phyloP scores from a whole-genome alignment of 2,113 vertebrate species.

The Suncus etruscus region DNA sequence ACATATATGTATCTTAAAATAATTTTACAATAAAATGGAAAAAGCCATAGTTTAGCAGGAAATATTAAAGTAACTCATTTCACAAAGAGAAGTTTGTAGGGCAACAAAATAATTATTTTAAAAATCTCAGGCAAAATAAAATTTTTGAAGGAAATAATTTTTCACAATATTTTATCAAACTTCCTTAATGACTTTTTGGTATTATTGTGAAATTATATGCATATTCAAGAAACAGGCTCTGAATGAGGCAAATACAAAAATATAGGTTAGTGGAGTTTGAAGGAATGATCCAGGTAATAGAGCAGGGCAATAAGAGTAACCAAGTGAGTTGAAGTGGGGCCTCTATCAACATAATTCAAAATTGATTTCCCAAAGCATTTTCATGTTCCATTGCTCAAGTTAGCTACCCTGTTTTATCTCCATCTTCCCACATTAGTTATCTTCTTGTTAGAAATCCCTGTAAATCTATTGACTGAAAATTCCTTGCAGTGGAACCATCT shows the following conservation, averaged over 20 bases:
- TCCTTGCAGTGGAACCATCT: constrained; percentile 5
- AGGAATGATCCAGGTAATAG: constrained; percentile 10
- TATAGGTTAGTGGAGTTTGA: neutral
- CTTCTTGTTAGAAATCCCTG: neutral
- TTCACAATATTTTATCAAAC: neutral
- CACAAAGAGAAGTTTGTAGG: neutral
- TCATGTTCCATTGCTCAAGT: constrained; percentile 60
- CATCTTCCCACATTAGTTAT: constrained; percentile 45
- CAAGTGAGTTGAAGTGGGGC: constrained; percentile 22
- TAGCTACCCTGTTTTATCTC: constrained; percentile 24
- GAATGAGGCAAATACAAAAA: constrained; percentile 32
- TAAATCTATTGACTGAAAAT: constrained; percentile 53
- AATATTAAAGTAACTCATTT: constrained; percentile 9
- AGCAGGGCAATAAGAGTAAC: neutral
- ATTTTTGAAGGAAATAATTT: constrained; percentile 30
- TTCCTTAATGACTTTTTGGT: constrained; percentile 5
- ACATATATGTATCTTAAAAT: neutral
- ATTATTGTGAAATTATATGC: constrained; percentile 41
- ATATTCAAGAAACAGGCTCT: neutral
- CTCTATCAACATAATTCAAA: constrained; percentile 60
- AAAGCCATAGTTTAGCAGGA: constrained; percentile 3
- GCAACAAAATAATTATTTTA: constrained; percentile 8
- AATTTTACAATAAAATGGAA: neutral
- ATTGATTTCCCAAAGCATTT: constrained; percentile 46
- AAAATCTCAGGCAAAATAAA: neutral